Base-by-base conservation (phyloP, 2,113 vertebrate species). In the Catagonus wagneri region DNA sequence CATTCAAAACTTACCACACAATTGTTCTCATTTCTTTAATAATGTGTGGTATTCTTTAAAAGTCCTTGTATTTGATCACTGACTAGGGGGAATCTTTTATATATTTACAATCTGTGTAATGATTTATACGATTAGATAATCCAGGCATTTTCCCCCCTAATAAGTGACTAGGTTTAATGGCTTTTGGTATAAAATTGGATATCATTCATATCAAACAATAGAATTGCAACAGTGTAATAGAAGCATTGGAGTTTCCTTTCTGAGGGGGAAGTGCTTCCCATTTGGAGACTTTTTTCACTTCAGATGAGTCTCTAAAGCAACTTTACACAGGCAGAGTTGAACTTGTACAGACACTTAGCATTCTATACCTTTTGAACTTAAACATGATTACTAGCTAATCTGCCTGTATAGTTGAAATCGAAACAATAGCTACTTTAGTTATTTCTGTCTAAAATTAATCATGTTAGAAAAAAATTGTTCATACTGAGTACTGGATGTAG, bases 1-100 rank as follows among this genome's bases (percentile, higher is more conserved):
- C 56, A 83, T 56, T 78, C 66, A 92, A 87, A 20, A 78, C 89
- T 95, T 96, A 44, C 27, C 72, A 39, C 78, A 1, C 11, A 50
- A 27, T 88, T 95, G 0, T 36, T 97, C 32, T 76, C 25, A 52
- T 92, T 97, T 94, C 54, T 95, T 68, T 95, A 69, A 36, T 93
- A 78, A 25, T 93, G 56, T 93, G 95, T 56, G 56, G 3, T 88
- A 65, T 89, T 95, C 68, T 27, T 95, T 95, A 97, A 58, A 69
- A 44, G 2, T 2, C 7, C 93, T 60, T 87, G 34, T 92, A 72
- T 96, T 96, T 95, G 44, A 96, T 90, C 58, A 88, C 39, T n/a
- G 69, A 93, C 1, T 85, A 50, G 39, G 79, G 44, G 90, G 65
- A 71, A 86, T 71, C 86, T 2, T 94, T 63, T 54, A 11, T 89